phyloP scores from a whole-genome alignment of 2,797 vertebrate species.

The Sus cebifrons region DNA sequence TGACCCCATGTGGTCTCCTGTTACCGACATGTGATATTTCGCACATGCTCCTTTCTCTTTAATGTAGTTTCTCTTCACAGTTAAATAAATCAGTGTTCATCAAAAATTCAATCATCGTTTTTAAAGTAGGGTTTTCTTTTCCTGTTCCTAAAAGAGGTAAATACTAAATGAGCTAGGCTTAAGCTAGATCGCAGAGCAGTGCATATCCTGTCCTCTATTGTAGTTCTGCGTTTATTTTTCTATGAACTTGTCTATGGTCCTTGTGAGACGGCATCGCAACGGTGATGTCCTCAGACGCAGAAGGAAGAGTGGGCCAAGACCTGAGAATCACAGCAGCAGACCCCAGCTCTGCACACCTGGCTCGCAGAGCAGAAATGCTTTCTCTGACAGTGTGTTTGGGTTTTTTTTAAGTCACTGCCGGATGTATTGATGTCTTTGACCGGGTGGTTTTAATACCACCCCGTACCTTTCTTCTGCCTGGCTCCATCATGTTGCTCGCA shows the following conservation, averaged over 20 bases:
- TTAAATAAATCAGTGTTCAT: neutral
- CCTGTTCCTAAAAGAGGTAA: neutral
- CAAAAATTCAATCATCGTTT: neutral
- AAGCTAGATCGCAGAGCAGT: neutral
- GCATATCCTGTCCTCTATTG: neutral
- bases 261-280: constrained; percentile 91
- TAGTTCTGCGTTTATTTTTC: constrained; percentile 42
- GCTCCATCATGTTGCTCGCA: neutral
- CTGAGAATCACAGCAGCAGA: neutral
- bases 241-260: constrained; percentile 59
- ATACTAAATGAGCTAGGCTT: neutral
- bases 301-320: neutral
- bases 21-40: neutral
- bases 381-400: neutral
- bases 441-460: neutral
- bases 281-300: constrained; percentile 88
- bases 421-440: neutral
- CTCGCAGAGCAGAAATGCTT: neutral
- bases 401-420: neutral
- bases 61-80: neutral
- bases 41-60: neutral
- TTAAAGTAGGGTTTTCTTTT: neutral
- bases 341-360: neutral
- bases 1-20: neutral
- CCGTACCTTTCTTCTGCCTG: neutral